Evolutionary conservation across 2,888 invertebrate species (phyloP).

Genomic region (Byasa hedistus): DNA sequence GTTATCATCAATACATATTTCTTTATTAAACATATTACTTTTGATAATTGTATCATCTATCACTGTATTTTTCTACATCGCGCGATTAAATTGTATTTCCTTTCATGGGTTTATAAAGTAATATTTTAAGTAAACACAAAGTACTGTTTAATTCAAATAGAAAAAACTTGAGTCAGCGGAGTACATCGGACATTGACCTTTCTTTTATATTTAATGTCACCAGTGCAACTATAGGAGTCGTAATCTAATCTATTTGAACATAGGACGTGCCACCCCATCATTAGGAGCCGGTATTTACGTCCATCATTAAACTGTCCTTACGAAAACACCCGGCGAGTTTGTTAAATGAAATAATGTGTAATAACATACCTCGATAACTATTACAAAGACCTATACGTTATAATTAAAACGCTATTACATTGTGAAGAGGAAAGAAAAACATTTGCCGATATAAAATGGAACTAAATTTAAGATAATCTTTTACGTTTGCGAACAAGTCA

Average conservation of each 20-base stretch:
- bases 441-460: too few relatives aligned
- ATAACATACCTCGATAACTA: conserved; percentile 8
- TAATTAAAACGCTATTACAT: conserved; percentile 23
- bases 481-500: too few relatives aligned
- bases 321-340: conserved; percentile 21
- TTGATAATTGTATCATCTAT: too few relatives aligned
- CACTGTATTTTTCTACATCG: too few relatives aligned
- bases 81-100: too few relatives aligned
- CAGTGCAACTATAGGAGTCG: conserved; percentile 4
- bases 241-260: conserved; percentile 16
- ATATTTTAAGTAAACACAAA: too few relatives aligned
- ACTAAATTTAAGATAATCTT: too few relatives aligned
- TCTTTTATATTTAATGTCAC: conserved; percentile 11
- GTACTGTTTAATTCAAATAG: too few relatives aligned
- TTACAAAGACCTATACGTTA: conserved; percentile 9
- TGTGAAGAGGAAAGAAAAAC: not conserved
- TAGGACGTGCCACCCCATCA: conserved; percentile 10
- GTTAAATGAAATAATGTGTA: conserved; percentile 15
- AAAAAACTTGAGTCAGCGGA: too few relatives aligned
- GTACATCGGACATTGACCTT: not conserved
- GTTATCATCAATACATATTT: too few relatives aligned
- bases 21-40: too few relatives aligned
- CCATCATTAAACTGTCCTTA: conserved; percentile 26
- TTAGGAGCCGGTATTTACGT: conserved; percentile 12
- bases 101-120: too few relatives aligned